phyloP scores from a whole-genome alignment of 2,888 invertebrate genomes.

The Deilephila porcellus region DNA sequence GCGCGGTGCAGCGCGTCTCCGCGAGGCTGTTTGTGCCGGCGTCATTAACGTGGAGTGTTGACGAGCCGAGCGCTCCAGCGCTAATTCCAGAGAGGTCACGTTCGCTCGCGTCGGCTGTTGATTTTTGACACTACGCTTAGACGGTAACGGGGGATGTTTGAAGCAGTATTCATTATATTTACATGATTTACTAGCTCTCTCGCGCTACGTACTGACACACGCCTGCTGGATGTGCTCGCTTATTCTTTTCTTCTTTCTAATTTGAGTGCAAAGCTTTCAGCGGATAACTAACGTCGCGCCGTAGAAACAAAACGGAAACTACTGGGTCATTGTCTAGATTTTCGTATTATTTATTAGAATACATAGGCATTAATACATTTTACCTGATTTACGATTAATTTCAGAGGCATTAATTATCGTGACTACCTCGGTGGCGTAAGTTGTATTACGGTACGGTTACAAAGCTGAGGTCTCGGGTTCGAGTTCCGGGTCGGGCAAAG shows the following conservation, averaged over 20 bases:
- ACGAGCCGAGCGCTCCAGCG: slow-evolving; percentile 62
- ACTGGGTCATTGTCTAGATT: not conserved
- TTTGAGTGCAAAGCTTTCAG: not conserved
- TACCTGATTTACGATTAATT: too few relatives aligned
- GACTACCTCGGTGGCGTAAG: too few relatives aligned
- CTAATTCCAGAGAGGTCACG: slow-evolving; percentile 75
- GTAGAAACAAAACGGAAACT: not conserved
- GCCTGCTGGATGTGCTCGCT: not conserved
- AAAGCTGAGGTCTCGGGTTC: too few relatives aligned
- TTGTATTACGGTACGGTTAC: too few relatives aligned
- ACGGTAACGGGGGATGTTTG: slow-evolving; percentile 3
- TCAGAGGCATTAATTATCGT: too few relatives aligned
- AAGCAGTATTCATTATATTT: slow-evolving; percentile 16
- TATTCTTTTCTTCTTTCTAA: not conserved
- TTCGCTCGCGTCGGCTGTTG: slow-evolving; percentile 55
- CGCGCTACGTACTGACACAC: not conserved
- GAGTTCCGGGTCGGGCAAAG: too few relatives aligned
- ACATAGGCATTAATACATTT: too few relatives aligned
- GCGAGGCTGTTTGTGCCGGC: slow-evolving; percentile 73
- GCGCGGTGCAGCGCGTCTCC: slow-evolving; percentile 65
- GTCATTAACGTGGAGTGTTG: slow-evolving; percentile 80
- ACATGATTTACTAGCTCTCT: slow-evolving; percentile 5
- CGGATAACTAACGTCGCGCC: not conserved
- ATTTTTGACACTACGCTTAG: slow-evolving; percentile 45
- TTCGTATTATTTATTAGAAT: too few relatives aligned